Conservation (phyloP, 2,113 vertebrate species). For the Gopherus flavomarginatus region DNA sequence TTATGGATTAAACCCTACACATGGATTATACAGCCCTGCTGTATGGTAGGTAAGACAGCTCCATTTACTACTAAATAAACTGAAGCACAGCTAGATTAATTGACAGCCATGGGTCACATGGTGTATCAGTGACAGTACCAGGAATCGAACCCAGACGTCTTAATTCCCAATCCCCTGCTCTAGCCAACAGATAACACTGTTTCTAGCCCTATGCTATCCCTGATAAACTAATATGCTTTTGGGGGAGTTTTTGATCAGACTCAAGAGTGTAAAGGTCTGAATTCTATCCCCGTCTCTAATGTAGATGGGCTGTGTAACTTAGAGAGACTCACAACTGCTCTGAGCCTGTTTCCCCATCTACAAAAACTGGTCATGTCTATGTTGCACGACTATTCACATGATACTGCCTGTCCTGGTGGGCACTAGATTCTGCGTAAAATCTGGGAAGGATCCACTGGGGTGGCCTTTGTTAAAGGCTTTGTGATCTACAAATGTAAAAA, state of each 20-base stretch:
- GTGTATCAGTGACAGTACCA: not conserved
- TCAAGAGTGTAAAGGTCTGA: not conserved
- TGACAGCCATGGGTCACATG: not conserved
- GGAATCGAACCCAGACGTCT: not conserved
- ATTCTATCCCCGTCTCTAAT: not conserved
- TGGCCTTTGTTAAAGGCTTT: too few relatives aligned
- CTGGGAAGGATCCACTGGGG: not conserved
- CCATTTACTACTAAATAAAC: not conserved
- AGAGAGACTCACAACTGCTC: not conserved
- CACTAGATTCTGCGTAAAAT: not conserved
- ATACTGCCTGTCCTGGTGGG: not conserved
- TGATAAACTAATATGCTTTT: not conserved
- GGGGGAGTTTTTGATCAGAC: not conserved
- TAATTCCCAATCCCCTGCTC: not conserved
- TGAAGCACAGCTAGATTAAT: not conserved
- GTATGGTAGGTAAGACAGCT: not conserved
- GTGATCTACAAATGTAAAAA: not conserved
- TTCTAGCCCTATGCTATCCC: not conserved
- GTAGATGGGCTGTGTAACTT: not conserved
- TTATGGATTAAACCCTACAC: not conserved
- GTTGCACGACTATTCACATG: accelerated
- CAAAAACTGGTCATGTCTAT: not conserved
- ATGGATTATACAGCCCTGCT: not conserved
- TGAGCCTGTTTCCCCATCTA: accelerated
- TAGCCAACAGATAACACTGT: not conserved